Evolutionary conservation across 2,888 invertebrate species (phyloP).

Genomic region (Elegia similella): DNA sequence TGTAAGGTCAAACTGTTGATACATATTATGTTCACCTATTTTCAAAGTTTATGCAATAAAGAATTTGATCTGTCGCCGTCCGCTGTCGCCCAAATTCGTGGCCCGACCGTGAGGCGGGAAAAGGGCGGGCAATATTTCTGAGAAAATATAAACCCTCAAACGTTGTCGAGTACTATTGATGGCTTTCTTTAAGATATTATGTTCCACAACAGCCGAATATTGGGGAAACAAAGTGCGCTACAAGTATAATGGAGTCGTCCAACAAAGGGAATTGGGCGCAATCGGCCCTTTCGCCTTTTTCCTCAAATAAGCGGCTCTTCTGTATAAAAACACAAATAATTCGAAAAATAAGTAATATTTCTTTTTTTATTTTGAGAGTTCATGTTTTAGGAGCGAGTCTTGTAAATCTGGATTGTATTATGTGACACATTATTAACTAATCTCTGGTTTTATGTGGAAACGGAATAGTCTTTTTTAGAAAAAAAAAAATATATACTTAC

Average conservation of each 20-base stretch:
- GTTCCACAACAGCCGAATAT: constrained; percentile 25
- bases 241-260: constrained; percentile 29
- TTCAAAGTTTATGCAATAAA: too few relatives aligned
- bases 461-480: too few relatives aligned
- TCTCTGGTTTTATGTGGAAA: too few relatives aligned
- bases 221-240: constrained; percentile 27
- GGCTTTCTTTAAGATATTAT: constrained; percentile 25
- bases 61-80: too few relatives aligned
- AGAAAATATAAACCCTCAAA: constrained; percentile 20
- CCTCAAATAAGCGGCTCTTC: constrained; percentile 1
- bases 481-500: too few relatives aligned
- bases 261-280: constrained; percentile 27
- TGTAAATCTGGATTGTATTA: background rate
- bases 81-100: too few relatives aligned
- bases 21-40: too few relatives aligned
- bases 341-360: background rate
- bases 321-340: background rate
- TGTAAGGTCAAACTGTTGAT: too few relatives aligned
- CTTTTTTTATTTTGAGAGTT: background rate
- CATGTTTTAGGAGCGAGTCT: background rate
- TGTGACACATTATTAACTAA: too few relatives aligned
- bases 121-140: background rate
- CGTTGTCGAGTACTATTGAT: constrained; percentile 27
- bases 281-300: constrained; percentile 20
- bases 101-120: background rate